These are phyloP conservation scores for Acrobasis repandana DNA, from an alignment of 2,888 invertebrate genomes.

Conservation along the genomic window DNA sequence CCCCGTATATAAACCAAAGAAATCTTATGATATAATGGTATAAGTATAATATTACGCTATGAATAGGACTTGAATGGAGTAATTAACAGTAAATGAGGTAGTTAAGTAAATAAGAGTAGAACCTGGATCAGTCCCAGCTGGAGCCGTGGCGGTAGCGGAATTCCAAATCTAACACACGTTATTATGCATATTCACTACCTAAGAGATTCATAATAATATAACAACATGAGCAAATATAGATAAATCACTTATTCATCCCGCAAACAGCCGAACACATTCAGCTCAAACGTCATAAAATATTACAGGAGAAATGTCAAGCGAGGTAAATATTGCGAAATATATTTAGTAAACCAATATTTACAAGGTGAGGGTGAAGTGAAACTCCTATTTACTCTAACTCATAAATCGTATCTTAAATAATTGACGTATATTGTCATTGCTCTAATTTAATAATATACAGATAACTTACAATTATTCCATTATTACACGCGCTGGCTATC, in stretches of 20 bases:
- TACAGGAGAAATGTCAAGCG: slow-evolving; percentile 30
- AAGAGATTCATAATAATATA: slow-evolving; percentile 65
- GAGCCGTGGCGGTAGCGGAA: slow-evolving; percentile 61
- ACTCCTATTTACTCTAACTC: slow-evolving; percentile 43
- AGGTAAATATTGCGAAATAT: slow-evolving; percentile 40
- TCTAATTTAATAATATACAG: slow-evolving; percentile 54
- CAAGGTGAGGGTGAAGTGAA: slow-evolving; percentile 42
- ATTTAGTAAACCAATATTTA: slow-evolving; percentile 45
- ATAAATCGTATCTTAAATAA: slow-evolving; percentile 65
- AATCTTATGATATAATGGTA: slow-evolving; percentile 74
- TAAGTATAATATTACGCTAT: slow-evolving; percentile 79
- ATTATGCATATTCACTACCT: slow-evolving; percentile 49
- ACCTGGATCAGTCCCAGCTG: slow-evolving; percentile 12
- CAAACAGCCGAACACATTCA: slow-evolving; percentile 40
- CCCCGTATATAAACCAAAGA: slow-evolving; percentile 77
- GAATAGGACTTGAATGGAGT: slow-evolving; percentile 66
- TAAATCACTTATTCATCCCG: slow-evolving; percentile 40
- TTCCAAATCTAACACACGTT: slow-evolving; percentile 42
- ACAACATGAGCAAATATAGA: slow-evolving; percentile 53
- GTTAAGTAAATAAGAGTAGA: slow-evolving; percentile 43
- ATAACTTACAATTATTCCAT: slow-evolving; percentile 49
- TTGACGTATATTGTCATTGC: slow-evolving; percentile 75
- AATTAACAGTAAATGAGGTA: slow-evolving; percentile 74
- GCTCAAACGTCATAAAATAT: slow-evolving; percentile 33
- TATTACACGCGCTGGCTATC: slow-evolving; percentile 48